Base-by-base conservation (phyloP, 2,888 invertebrate genomes). In the Thera obeliscata region DNA sequence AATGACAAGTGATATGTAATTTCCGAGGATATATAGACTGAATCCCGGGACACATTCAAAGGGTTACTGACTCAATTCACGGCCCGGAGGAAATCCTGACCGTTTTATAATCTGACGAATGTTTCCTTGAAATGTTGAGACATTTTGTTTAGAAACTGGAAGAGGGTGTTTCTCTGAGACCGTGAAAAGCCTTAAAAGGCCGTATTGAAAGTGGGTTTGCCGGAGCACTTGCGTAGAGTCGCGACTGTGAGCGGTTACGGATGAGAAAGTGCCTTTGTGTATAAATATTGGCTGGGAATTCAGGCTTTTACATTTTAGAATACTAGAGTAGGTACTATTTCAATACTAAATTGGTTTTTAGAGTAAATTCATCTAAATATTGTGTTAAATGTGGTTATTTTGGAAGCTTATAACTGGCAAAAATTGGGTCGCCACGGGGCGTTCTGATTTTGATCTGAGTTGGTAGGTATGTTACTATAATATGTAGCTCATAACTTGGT, bases 211-310 rank as follows among this genome's bases (percentile, higher is more conserved):
- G 75, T 75, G 75, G 73, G 70, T 66, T 67, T 73, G 70, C 69
- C 69, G 64, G 67, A 56, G 72, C 70, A 71, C 71, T 75, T 68
- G 70, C 74, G 74, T 73, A 76, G 78, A 79, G 81, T 80, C 76
- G 77, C 76, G 75, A 78, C 75, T 79, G 75, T 79, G 81, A 76
- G 73, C 81, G 79, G 81, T 83, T 81, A 80, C 75, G 79, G 78
- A 70, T 78, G 78, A 79, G 75, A 74, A 76, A 76, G 74, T 66
- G 67, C 72, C 77, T 74, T 78, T 82, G 80, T 82, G 67, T 72
- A 70, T 70, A 70, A 73, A 73, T 69, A 73, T 75, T 73, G 69
- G 70, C 66, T 67, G 67, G 62, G 70, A 60, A 70, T 74, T 65
- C 62, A 61, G 67, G 68, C 59, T 68, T 71, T 74, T 54, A 70